phyloP scores from a whole-genome alignment of 2,113 vertebrate species.

The Penelope pileata region DNA sequence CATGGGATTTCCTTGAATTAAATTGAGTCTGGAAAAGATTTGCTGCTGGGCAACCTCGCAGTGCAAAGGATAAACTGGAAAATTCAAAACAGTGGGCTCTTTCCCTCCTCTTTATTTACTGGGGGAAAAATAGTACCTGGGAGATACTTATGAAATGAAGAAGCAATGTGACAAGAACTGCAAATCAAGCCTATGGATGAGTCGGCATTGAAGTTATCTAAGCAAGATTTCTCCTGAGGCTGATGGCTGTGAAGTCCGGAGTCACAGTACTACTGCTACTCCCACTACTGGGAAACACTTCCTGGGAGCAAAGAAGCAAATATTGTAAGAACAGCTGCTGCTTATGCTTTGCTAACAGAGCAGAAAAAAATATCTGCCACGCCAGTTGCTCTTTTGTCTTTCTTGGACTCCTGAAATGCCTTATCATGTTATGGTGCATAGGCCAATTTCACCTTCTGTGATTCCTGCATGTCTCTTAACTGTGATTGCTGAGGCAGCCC shows the following conservation, averaged over 20 bases:
- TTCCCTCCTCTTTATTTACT: background rate
- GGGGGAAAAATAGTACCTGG: background rate
- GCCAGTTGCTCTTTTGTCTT: background rate
- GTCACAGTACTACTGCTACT: background rate
- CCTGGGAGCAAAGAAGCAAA: background rate
- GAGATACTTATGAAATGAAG: background rate
- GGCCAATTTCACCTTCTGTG: background rate
- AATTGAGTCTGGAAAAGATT: background rate
- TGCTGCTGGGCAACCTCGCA: background rate
- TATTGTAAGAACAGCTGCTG: background rate
- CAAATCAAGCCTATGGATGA: background rate
- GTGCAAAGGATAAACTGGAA: background rate
- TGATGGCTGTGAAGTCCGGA: background rate
- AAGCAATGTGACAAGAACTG: background rate
- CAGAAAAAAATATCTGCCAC: background rate
- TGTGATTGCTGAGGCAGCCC: accelerated
- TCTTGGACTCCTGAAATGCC: background rate
- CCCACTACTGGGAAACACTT: background rate
- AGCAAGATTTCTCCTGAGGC: background rate
- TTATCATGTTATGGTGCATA: background rate
- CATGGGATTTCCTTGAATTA: background rate
- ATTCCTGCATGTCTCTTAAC: background rate
- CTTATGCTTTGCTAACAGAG: background rate
- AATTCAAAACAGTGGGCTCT: background rate
- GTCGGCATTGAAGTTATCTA: background rate